Evolutionary conservation across 1,140 invertebrate species (phyloP).

Genomic region (Hycleus phaleratus): DNA sequence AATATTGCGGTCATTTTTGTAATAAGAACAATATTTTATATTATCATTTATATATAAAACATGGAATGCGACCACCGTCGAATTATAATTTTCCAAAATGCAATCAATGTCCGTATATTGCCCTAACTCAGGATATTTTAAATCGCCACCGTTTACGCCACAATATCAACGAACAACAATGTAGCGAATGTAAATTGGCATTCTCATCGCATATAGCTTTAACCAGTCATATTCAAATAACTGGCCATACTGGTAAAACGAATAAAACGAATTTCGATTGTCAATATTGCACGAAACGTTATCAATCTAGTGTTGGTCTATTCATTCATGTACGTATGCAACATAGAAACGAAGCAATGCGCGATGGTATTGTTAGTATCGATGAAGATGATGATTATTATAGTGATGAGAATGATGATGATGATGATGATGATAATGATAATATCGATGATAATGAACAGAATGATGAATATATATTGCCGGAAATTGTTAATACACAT

Average conservation of each 20-base stretch:
- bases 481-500: slow-evolving; percentile 4
- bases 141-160: slow-evolving; percentile 55
- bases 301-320: slow-evolving; percentile 51
- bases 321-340: slow-evolving; percentile 57
- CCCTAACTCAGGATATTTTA: slow-evolving; percentile 26
- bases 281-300: slow-evolving; percentile 56
- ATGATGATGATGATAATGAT: slow-evolving; percentile 39
- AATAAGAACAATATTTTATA: slow-evolving; percentile 66
- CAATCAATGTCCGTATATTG: slow-evolving; percentile 65
- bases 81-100: slow-evolving; percentile 68
- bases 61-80: slow-evolving; percentile 64
- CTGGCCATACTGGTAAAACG: slow-evolving; percentile 45
- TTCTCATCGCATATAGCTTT: slow-evolving; percentile 46
- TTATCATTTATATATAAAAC: slow-evolving; percentile 74
- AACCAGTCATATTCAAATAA: slow-evolving; percentile 48
- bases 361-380: slow-evolving; percentile 50
- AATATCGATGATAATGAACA: not conserved
- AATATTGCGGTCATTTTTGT: slow-evolving; percentile 74
- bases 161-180: slow-evolving; percentile 40
- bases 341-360: slow-evolving; percentile 52
- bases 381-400: slow-evolving; percentile 52
- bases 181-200: slow-evolving; percentile 45
- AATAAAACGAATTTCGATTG: slow-evolving; percentile 48
- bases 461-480: slow-evolving; percentile 17
- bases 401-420: slow-evolving; percentile 34